Conservation (phyloP, 2,888 invertebrate species). For the Synergus itoensis region DNA sequence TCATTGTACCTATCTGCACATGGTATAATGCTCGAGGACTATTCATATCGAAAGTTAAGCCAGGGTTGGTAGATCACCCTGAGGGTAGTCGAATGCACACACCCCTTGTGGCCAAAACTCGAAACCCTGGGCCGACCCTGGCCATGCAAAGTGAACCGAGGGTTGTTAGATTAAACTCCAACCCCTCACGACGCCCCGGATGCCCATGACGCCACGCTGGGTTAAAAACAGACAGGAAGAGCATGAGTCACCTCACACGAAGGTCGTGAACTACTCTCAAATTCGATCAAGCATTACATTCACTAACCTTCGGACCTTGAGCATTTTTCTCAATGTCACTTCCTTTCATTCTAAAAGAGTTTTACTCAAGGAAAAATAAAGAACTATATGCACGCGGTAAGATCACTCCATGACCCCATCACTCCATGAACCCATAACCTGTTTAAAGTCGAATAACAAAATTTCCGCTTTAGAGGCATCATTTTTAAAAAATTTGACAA, state of each 20-base stretch:
- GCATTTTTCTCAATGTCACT: neutral
- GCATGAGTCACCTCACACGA: slow-evolving; percentile 61
- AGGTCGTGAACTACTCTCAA: slow-evolving; percentile 6
- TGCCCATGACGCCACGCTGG: slow-evolving; percentile 69
- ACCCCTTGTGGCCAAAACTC: slow-evolving; percentile 68
- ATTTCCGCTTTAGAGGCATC: too few relatives aligned
- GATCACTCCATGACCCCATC: neutral
- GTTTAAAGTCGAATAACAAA: neutral
- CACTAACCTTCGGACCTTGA: neutral
- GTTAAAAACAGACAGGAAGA: slow-evolving; percentile 74
- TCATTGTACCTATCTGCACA: slow-evolving; percentile 3
- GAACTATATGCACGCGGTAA: neutral
- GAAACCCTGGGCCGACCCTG: slow-evolving; percentile 62
- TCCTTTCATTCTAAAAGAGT: neutral
- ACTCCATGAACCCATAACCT: neutral
- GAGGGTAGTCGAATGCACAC: slow-evolving; percentile 63
- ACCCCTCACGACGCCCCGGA: slow-evolving; percentile 73
- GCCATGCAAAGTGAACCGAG: slow-evolving; percentile 74
- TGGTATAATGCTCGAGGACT: slow-evolving; percentile 51
- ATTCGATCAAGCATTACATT: neutral
- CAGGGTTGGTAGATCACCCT: slow-evolving; percentile 62
- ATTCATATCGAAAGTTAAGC: slow-evolving; percentile 68
- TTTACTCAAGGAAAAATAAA: neutral
- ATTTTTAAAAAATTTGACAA: neutral
- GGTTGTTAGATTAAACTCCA: slow-evolving; percentile 76